A percentile compares a stretch with the other conserved stretches of the same genome.
phyloP scores from a whole-genome alignment of 2,113 vertebrate species.

The Myotis yumanensis region DNA sequence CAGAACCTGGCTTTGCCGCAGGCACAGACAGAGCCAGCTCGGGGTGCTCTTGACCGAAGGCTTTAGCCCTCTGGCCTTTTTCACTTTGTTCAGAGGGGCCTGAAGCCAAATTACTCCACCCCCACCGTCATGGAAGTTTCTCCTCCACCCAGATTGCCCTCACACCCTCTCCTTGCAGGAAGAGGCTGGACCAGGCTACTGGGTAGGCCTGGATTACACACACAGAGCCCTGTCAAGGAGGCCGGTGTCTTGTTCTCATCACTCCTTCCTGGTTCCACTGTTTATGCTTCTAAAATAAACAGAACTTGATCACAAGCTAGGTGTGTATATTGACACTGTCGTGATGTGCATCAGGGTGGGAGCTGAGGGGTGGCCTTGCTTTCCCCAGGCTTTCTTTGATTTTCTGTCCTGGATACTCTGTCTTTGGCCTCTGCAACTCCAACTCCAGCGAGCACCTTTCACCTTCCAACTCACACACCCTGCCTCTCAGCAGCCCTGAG shows the following conservation, averaged over 20 bases:
- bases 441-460: background rate
- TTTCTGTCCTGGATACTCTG: background rate
- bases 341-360: fast-evolving
- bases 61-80: background rate
- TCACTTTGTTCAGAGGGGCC: background rate
- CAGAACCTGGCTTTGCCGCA: background rate
- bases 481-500: background rate
- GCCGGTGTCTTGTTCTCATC: slow-evolving; percentile 29
- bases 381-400: background rate
- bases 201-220: slow-evolving; percentile 14
- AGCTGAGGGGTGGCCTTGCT: background rate
- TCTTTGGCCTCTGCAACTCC: background rate
- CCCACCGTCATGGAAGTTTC: background rate
- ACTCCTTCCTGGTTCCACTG: slow-evolving; percentile 28
- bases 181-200: slow-evolving; percentile 39
- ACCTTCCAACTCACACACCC: background rate
- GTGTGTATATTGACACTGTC: background rate
- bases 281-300: slow-evolving; percentile 76
- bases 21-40: background rate
- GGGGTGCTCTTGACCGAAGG: background rate
- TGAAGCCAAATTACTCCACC: background rate
- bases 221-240: background rate
- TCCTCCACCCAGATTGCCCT: background rate
- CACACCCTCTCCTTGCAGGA: background rate
- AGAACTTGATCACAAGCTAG: slow-evolving; percentile 38